These are phyloP conservation scores for Tribolium madens DNA, from an alignment of 1,140 invertebrate species.

Conservation along the genomic window DNA sequence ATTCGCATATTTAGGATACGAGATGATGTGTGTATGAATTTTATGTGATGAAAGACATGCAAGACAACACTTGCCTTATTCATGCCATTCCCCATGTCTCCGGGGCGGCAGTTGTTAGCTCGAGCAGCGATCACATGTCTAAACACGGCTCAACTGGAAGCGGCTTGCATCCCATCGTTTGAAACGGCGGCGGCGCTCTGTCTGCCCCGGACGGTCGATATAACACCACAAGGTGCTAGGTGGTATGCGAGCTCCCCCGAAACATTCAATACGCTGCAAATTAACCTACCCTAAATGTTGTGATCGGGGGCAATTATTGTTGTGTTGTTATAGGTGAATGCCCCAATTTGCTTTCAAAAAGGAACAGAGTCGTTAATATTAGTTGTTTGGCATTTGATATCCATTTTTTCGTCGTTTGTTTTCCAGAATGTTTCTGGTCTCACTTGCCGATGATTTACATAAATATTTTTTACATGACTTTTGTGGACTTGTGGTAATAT, in stretches of 20 bases:
- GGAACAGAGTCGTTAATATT: neutral
- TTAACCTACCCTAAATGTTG: slow-evolving; percentile 37
- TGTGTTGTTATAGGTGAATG: neutral
- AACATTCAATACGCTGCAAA: slow-evolving; percentile 16
- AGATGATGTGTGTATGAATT: slow-evolving; percentile 7
- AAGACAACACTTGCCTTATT: slow-evolving; percentile 50
- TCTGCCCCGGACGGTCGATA: slow-evolving; percentile 51
- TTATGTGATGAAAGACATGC: slow-evolving; percentile 45
- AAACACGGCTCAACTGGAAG: slow-evolving; percentile 40
- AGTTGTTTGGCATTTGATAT: too few species aligned
- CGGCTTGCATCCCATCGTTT: slow-evolving; percentile 26
- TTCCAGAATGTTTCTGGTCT: neutral
- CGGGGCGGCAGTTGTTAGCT: slow-evolving; percentile 36
- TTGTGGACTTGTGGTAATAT: too few species aligned
- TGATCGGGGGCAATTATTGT: neutral
- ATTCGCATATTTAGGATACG: neutral
- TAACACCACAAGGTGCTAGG: slow-evolving; percentile 44
- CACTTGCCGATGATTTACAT: neutral
- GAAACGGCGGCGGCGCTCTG: slow-evolving; percentile 49
- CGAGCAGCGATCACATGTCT: slow-evolving; percentile 49
- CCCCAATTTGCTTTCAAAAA: neutral
- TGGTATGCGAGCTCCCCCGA: slow-evolving; percentile 43
- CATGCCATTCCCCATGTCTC: slow-evolving; percentile 51
- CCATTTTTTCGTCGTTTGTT: too few species aligned
- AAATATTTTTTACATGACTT: neutral